Evolutionary conservation across 2,113 vertebrate genomes (phyloP), one percentile per base, ranked within the genome.

Genomic region (Vanacampus margaritifer): DNA sequence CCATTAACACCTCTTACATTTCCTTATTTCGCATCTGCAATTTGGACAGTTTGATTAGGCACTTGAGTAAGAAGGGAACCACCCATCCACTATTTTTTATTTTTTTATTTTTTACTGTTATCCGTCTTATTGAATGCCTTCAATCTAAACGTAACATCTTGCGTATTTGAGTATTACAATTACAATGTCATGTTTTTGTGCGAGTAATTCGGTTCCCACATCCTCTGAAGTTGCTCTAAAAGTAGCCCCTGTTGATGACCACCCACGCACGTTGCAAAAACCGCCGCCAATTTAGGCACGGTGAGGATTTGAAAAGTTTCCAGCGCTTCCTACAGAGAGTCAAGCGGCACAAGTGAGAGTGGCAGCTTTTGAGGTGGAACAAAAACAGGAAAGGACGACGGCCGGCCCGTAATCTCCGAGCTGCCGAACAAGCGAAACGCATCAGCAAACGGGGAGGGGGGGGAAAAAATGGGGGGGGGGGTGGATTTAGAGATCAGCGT

Each of bases 381-480:
- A 85, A 89, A 81, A 89, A 87, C 86, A 89, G 86, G 87, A 89
- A 90, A 79, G 68, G 68, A 72, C 83, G 84, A 79, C 71, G 70
- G 75, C 83, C 82, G 79, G n/a, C n/a, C 36, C 6, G 72, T 89
- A 88, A 90, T 85, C 86, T 86, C 84, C 74, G 68, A 72, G 62
- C 78, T 75, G 83, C 78, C 69, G 67, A 85, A 62, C 83, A 81
- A 83, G 76, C 79, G 76, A 86, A 85, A 39, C 28, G 72, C 82
- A 80, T 78, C 82, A 83, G 73, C 74, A 87, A 85, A 87, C 74
- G 75, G 65, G 51, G 23, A 24, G 23, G 28, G 28, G 28, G 28
- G 28, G 28, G 4, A 54, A 57, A 57, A 57, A 84, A 23, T 9
- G n/a, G 21, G 48, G 73, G 74, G 73, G 51, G 78, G n/a, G n/a